phyloP scores from a whole-genome alignment of 2,797 vertebrate species.

The Knipowitschia caucasica region DNA sequence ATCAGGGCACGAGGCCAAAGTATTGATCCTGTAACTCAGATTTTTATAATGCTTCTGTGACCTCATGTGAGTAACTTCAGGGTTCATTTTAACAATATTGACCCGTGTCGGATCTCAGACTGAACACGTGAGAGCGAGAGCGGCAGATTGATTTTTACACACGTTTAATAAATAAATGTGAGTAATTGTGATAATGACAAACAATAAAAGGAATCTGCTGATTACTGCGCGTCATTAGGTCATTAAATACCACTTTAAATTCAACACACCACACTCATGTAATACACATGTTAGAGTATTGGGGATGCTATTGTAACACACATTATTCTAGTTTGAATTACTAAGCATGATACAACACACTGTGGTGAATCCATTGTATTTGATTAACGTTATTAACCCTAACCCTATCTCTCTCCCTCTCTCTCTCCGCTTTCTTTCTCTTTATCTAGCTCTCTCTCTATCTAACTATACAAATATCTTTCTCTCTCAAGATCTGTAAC shows the following conservation, averaged over 20 bases:
- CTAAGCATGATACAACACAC: too few relatives aligned
- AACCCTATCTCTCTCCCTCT: too few relatives aligned
- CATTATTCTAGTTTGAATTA: too few relatives aligned
- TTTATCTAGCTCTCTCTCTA: too few relatives aligned
- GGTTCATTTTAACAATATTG: constrained; percentile 2
- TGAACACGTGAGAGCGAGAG: neutral
- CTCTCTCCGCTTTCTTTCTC: too few relatives aligned
- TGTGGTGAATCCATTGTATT: neutral
- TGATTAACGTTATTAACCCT: too few relatives aligned
- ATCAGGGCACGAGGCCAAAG: neutral
- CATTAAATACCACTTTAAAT: neutral
- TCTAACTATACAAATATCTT: too few relatives aligned
- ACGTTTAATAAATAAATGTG: neutral
- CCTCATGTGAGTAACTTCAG: neutral
- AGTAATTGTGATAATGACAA: constrained; percentile 36
- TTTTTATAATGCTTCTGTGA: neutral
- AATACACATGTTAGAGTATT: neutral
- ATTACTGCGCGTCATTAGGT: too few relatives aligned
- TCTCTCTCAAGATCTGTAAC: too few relatives aligned
- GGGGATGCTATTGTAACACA: neutral
- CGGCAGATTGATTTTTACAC: neutral
- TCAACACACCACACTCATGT: neutral
- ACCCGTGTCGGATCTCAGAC: neutral
- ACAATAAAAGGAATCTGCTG: constrained; percentile 40
- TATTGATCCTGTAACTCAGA: neutral